Conservation (phyloP, 2,113 vertebrate species). For the Atrichornis clamosus region DNA sequence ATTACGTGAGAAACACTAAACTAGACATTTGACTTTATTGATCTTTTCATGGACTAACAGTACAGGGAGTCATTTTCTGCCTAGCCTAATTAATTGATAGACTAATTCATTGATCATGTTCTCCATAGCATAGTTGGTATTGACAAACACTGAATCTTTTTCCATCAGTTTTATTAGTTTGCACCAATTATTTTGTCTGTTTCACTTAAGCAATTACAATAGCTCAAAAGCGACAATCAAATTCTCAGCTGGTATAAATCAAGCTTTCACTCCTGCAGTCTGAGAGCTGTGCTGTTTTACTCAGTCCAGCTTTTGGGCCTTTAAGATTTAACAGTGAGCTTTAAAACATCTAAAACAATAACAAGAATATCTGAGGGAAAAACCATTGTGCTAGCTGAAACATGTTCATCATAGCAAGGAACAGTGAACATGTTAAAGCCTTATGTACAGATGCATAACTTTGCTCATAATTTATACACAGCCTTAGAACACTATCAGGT, state of each 20-base stretch:
- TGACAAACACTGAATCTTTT: conserved; percentile 78
- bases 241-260: conserved; percentile 43
- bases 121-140: conserved; percentile 77
- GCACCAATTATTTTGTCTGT: conserved; percentile 64
- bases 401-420: neutral
- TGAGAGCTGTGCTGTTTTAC: neutral
- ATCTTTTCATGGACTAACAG: conserved; percentile 84
- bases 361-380: neutral
- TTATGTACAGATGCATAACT: neutral
- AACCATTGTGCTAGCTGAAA: neutral
- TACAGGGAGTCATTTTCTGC: conserved; percentile 85
- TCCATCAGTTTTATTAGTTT: conserved; percentile 73
- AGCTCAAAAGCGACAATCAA: conserved; percentile 3
- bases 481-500: neutral
- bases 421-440: neutral
- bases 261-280: neutral
- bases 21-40: conserved; percentile 87
- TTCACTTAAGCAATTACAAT: conserved; percentile 56
- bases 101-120: conserved; percentile 83
- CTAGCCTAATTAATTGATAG: conserved; percentile 85
- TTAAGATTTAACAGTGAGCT: neutral
- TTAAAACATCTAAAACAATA: neutral
- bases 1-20: conserved; percentile 79
- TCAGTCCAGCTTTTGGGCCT: neutral
- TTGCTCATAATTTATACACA: neutral